Conservation (phyloP, 2,888 invertebrate species). For the Tetragonula carbonaria region DNA sequence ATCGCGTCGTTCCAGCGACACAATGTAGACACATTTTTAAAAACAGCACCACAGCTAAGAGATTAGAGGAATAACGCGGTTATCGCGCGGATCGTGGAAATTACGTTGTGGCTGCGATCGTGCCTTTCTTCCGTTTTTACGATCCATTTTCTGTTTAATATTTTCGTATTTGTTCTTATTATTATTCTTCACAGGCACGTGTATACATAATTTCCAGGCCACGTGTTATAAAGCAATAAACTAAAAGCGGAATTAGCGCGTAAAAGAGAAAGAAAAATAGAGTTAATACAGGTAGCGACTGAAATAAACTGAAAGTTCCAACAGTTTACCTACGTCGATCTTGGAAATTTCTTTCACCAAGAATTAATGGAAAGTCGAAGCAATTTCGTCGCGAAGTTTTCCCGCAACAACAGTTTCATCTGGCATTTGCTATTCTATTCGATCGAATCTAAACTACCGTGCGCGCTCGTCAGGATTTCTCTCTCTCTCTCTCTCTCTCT, state of each 20-base stretch:
- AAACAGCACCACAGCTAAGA: no score
- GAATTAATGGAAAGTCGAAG: background rate
- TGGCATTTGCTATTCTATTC: background rate
- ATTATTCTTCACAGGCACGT: background rate
- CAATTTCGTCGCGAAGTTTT: background rate
- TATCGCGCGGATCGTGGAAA: slow-evolving; percentile 4
- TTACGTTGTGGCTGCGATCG: background rate
- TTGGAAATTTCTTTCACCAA: background rate
- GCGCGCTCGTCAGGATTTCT: background rate
- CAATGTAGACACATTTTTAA: no score
- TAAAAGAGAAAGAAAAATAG: background rate
- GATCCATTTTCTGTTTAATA: background rate
- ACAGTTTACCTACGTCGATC: background rate
- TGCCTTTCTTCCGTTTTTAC: background rate
- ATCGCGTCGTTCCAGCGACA: no score
- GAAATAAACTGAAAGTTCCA: background rate
- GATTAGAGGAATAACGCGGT: background rate
- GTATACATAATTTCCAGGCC: background rate
- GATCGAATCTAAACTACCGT: background rate
- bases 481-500: background rate
- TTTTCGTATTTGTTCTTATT: background rate
- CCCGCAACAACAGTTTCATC: background rate
- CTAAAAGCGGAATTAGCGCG: background rate
- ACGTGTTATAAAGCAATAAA: background rate
- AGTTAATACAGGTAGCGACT: background rate